These are phyloP conservation scores for Parnassius smintheus DNA, from an alignment of 2,888 invertebrate species.

Conservation along the genomic window DNA sequence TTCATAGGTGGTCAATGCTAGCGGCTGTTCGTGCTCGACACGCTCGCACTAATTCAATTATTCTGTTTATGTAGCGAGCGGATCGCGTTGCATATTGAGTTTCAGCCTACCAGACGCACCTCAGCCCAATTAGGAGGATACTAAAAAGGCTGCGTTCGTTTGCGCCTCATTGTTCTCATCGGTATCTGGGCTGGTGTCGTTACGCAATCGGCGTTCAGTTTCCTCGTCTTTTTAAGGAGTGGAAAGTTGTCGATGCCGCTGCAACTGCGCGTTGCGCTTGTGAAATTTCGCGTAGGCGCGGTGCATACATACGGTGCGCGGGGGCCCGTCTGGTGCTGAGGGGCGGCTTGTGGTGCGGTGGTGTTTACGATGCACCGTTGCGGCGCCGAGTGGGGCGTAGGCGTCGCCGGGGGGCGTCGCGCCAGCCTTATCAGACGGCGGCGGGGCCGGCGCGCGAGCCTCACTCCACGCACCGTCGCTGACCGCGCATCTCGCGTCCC, in stretches of 20 bases:
- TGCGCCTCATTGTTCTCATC: conserved; percentile 56
- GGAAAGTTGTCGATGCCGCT: conserved; percentile 69
- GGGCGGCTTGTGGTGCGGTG: conserved; percentile 42
- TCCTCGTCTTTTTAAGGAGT: conserved; percentile 76
- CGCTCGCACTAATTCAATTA: conserved; percentile 72
- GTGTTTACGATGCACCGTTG: conserved; percentile 38
- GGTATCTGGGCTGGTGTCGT: conserved; percentile 66
- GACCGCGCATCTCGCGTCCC: conserved; percentile 69
- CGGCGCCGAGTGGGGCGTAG: conserved; percentile 74
- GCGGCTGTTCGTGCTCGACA: conserved; percentile 54
- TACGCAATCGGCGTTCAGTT: conserved; percentile 56
- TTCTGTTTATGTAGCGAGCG: conserved; percentile 70
- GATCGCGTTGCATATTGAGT: conserved; percentile 75
- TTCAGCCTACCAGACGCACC: conserved; percentile 47
- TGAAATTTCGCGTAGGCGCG: conserved; percentile 72
- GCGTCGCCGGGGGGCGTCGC: conserved; percentile 81
- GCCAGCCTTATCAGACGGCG: conserved; percentile 79
- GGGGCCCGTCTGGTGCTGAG: conserved; percentile 55
- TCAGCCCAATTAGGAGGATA: conserved; percentile 74
- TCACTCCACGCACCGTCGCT: conserved; percentile 68
- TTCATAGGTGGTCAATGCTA: conserved; percentile 50
- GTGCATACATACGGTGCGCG: conserved; percentile 60
- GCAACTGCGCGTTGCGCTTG: conserved; percentile 46
- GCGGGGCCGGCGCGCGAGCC: conserved; percentile 79
- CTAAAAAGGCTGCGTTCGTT: conserved; percentile 73